phyloP scores from a whole-genome alignment of 2,888 invertebrate genomes.

The Ophion costatus region DNA sequence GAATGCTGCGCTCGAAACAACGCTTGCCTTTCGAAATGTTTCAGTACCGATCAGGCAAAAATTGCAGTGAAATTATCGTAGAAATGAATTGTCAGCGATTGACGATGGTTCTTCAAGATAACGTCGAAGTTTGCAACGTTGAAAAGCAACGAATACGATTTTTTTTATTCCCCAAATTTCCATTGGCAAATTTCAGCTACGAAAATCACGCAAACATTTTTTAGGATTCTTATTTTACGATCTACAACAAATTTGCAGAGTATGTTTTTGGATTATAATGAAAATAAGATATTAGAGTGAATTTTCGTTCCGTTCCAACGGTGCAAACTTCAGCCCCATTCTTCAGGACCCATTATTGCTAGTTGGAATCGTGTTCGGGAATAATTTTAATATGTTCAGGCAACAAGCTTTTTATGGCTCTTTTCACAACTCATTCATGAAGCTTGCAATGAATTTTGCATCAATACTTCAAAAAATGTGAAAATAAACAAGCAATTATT shows the following conservation, averaged over 20 bases:
- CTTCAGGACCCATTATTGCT: not conserved
- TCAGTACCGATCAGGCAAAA: not conserved
- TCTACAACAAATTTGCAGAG: too few species aligned
- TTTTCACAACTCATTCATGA: not conserved
- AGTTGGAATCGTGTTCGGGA: not conserved
- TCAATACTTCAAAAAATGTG: not conserved
- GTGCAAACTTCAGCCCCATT: too few species aligned
- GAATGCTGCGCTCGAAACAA: constrained; percentile 8
- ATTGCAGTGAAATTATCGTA: not conserved
- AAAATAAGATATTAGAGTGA: too few species aligned
- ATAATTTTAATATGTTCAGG: not conserved
- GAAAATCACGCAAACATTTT: too few species aligned
- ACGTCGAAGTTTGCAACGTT: too few species aligned
- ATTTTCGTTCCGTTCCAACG: too few species aligned
- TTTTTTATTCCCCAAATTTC: too few species aligned
- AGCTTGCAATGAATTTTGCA: not conserved
- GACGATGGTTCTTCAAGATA: not conserved
- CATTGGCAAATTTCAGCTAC: too few species aligned
- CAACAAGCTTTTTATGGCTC: not conserved
- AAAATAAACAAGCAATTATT: not conserved
- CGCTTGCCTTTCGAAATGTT: not conserved
- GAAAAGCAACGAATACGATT: too few species aligned
- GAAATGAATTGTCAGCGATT: not conserved
- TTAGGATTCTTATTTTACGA: too few species aligned
- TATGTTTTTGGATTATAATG: too few species aligned